Evolutionary conservation across 1,140 invertebrate genomes (phyloP).

Genomic region (Zaprionus capensis): DNA sequence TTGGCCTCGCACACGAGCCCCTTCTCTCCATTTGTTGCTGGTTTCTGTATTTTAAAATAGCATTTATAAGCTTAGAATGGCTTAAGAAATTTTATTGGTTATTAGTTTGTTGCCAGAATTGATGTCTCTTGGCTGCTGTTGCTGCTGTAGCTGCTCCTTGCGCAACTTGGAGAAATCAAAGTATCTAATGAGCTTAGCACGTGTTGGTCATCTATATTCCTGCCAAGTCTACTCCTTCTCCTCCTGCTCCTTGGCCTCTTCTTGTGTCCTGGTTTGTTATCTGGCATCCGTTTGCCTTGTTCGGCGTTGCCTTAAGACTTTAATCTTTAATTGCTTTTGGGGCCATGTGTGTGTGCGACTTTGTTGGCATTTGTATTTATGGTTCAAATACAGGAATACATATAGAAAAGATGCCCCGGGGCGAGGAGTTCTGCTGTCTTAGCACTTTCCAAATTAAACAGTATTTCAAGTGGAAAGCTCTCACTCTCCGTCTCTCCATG

Average conservation of each 20-base stretch:
- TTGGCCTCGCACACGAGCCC: constrained; percentile 6
- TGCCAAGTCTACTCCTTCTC: constrained; percentile 13
- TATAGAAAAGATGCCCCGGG: neutral
- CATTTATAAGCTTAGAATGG: constrained; percentile 76
- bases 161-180: constrained; percentile 56
- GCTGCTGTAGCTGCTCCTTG: neutral
- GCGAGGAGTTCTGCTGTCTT: neutral
- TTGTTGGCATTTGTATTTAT: constrained; percentile 46
- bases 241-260: neutral
- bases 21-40: constrained; percentile 13
- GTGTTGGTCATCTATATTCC: constrained; percentile 69
- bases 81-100: constrained; percentile 80
- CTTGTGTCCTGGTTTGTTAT: constrained; percentile 24
- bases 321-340: constrained; percentile 78
- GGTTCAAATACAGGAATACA: constrained; percentile 2
- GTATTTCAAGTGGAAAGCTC: constrained; percentile 3
- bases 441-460: constrained; percentile 17
- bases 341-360: constrained; percentile 3
- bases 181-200: constrained; percentile 77
- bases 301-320: constrained; percentile 35
- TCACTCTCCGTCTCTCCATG: neutral
- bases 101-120: constrained; percentile 69
- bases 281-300: constrained; percentile 8
- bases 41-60: constrained; percentile 79
- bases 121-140: constrained; percentile 34